These are phyloP conservation scores for Apeltes quadracus DNA, from an alignment of 2,113 vertebrate species.

Conservation along the genomic window DNA sequence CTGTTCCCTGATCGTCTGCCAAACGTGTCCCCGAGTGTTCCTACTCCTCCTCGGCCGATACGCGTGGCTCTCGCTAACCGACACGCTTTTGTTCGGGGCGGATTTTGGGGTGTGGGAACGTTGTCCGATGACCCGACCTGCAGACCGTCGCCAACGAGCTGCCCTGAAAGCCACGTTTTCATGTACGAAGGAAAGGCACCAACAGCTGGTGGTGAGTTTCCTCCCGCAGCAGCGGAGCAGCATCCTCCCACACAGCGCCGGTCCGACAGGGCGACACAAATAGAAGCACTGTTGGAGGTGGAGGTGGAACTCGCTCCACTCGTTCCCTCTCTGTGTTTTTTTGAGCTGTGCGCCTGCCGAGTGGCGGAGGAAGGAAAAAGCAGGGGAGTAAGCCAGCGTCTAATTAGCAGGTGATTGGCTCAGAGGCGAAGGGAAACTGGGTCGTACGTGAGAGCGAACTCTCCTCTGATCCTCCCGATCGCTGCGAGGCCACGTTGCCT, in stretches of 20 bases:
- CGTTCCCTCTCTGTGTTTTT: no score
- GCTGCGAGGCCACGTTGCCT: conserved; percentile 62
- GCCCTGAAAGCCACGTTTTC: neutral
- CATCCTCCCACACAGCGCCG: conserved; percentile 48
- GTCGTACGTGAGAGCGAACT: conserved; percentile 37
- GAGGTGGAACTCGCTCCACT: conserved; percentile 29
- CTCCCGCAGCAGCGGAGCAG: conserved; percentile 41
- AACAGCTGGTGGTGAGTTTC: conserved; percentile 28
- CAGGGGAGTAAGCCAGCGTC: conserved; percentile 3
- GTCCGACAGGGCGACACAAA: conserved; percentile 38
- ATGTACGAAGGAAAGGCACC: conserved; percentile 6
- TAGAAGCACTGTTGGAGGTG: conserved; percentile 28
- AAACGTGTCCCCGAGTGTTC: no score
- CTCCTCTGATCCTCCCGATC: conserved; percentile 35
- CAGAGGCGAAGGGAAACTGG: conserved; percentile 42
- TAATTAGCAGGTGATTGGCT: conserved; percentile 21
- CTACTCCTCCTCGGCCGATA: no score
- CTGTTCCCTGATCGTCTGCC: no score
- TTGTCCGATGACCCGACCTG: no score
- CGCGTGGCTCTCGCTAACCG: no score
- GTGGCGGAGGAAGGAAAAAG: neutral
- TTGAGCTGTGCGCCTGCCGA: no score
- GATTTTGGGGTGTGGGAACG: no score
- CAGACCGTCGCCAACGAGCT: neutral
- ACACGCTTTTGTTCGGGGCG: no score